Evolutionary conservation across 64 coral and sea anemone species (phyloP).

Genomic region (Catalaphyllia jardinei): DNA sequence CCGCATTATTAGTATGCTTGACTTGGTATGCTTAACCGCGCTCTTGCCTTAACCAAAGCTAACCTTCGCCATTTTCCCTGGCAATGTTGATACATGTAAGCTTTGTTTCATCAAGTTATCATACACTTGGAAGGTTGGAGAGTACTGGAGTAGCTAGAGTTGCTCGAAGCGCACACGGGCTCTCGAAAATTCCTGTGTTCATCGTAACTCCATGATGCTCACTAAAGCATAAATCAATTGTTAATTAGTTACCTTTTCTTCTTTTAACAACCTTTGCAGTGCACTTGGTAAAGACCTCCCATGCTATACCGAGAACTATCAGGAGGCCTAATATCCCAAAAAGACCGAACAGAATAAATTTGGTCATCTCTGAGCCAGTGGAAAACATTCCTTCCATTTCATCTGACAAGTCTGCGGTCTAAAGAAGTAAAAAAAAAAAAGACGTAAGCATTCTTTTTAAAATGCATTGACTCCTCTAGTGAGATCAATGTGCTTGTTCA

Average conservation of each 20-base stretch:
- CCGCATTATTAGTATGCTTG: too few relatives aligned
- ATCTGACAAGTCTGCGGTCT: constrained; percentile 9
- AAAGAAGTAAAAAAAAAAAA: background rate
- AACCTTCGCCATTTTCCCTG: background rate
- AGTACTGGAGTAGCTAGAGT: background rate
- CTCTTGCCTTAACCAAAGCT: too few relatives aligned
- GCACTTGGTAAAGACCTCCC: background rate
- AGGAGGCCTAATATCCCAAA: background rate
- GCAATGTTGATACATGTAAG: background rate
- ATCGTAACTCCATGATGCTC: background rate
- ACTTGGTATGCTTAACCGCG: too few relatives aligned
- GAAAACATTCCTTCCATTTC: constrained; percentile 17
- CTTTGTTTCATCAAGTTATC: too few relatives aligned
- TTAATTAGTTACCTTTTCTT: background rate
- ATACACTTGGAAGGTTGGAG: too few relatives aligned
- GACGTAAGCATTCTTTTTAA: too few relatives aligned
- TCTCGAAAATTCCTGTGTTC: background rate
- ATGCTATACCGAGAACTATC: background rate
- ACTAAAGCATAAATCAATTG: background rate
- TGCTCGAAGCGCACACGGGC: background rate
- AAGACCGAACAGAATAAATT: background rate
- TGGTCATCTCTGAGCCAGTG: constrained; percentile 20
- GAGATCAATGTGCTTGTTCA: too few relatives aligned
- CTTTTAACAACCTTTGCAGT: background rate
- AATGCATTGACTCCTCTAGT: too few relatives aligned